Percentiles rank a stretch among this genome's conserved stretches.
Evolutionary conservation across 37 sponge, comb jelly and placozoan species (phyloP).

Genomic region (Crambe crambe): DNA sequence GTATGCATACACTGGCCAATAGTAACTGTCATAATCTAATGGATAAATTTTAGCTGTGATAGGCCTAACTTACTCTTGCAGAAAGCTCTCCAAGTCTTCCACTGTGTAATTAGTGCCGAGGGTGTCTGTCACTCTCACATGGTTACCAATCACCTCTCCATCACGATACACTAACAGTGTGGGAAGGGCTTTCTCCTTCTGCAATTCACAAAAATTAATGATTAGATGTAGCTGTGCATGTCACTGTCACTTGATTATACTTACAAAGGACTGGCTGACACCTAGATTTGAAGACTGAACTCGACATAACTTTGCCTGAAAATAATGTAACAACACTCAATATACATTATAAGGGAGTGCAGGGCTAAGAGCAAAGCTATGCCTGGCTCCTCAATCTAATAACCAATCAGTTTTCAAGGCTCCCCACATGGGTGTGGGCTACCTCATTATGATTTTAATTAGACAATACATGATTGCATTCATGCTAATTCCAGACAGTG

Average conservation of each 20-base stretch:
- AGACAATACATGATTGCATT: too few relatives aligned
- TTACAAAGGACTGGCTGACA: slow-evolving; percentile 63
- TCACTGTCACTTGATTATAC: slow-evolving; percentile 4
- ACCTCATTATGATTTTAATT: too few relatives aligned
- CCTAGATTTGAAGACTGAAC: slow-evolving; percentile 58
- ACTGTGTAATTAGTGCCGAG: slow-evolving; percentile 57
- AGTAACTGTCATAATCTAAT: too few relatives aligned
- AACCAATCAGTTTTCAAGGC: too few relatives aligned
- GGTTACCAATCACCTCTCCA: slow-evolving; percentile 75
- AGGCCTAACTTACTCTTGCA: slow-evolving; percentile 70
- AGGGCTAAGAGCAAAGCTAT: background rate
- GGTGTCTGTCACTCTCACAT: slow-evolving; percentile 67
- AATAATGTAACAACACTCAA: background rate
- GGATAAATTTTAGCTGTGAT: too few relatives aligned
- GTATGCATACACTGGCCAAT: background rate
- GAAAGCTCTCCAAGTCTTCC: slow-evolving; percentile 72
- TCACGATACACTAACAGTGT: slow-evolving; percentile 77
- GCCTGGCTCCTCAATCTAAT: too few relatives aligned
- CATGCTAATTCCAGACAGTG: too few relatives aligned
- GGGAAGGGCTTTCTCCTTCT: slow-evolving; percentile 74
- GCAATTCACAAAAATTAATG: background rate
- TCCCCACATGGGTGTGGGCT: too few relatives aligned
- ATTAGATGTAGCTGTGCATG: background rate
- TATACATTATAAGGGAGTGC: background rate
- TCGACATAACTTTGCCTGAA: slow-evolving; percentile 73